These are phyloP conservation scores for Metellina segmentata DNA, from an alignment of 2,888 invertebrate genomes.

Conservation along the genomic window DNA sequence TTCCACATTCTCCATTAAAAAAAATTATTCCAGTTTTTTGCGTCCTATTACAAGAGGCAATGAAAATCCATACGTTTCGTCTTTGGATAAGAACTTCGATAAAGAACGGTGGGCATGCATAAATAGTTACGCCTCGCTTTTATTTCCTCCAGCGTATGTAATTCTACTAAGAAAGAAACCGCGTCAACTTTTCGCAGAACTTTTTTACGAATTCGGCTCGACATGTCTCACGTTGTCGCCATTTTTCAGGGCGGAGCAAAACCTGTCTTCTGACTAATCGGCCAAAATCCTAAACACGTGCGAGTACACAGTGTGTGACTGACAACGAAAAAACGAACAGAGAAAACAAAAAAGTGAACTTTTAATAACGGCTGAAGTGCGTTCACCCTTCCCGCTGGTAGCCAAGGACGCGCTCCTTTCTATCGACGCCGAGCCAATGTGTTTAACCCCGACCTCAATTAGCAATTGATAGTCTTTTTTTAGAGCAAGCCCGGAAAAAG, in stretches of 20 bases:
- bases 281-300: conserved; percentile 27
- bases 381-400: conserved; percentile 53
- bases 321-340: no score
- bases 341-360: neutral
- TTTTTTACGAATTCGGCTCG: neutral
- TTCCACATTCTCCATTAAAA: no score
- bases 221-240: neutral
- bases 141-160: neutral
- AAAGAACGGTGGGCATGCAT: no score
- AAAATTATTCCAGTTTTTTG: no score
- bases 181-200: neutral
- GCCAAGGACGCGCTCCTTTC: conserved; percentile 19
- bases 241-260: conserved; percentile 26
- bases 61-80: no score
- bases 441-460: conserved; percentile 59
- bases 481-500: conserved; percentile 38
- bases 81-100: no score
- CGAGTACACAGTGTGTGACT: neutral
- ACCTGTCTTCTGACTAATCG: conserved; percentile 31
- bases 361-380: conserved; percentile 37
- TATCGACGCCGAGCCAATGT: neutral
- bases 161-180: neutral
- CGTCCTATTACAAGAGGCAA: no score
- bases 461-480: conserved; percentile 6
- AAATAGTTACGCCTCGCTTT: no score